Evolutionary conservation across 2,888 invertebrate genomes (phyloP), one percentile per base, ranked within the genome.

Genomic region (Eupithecia subumbrata): DNA sequence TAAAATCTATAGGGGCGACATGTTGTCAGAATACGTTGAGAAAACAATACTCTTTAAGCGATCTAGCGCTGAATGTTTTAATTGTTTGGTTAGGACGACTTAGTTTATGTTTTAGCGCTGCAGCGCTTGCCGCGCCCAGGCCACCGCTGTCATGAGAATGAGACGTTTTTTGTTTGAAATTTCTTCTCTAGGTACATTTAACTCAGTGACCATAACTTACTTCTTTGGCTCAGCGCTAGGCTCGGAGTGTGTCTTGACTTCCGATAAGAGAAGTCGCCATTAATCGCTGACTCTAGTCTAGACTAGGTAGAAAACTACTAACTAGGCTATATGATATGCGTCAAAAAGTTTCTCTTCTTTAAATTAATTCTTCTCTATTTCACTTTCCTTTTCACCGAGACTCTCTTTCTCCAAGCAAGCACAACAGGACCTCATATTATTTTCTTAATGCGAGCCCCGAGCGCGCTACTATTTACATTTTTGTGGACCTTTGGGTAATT

Each of bases 401-500:
- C n/a, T n/a, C n/a, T n/a, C n/a, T n/a, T n/a, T 22, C 25, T 25
- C 60, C 25, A 25, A 25, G 56, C 56, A 22, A 25, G 60, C 60
- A 25, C 34, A 34, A 64, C 30, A 64, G 34, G 7, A 45, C 14
- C 40, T 43, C 9, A 67, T 40, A 67, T 67, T 40, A 67, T 68
- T 68, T 43, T 25, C 43, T 43, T 43, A 40, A 22, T 25, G 37
- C n/a, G 14, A 22, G 22, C 43, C 43, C 43, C 30, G 43, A 8
- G 18, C 12, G 22, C 56, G 40, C 68, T 25, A 69, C 34, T 37
- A 68, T 71, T 70, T 69, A 74, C 45, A 71, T 72, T 45, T 63
- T 69, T 75, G 40, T 73, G 66, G 66, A 72, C 71, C 25, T 67
- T 71, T 48, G 63, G 30, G 67, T 71, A 68, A 73, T 60, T 68